Evolutionary conservation across 2,888 invertebrate genomes (phyloP), one percentile per base, ranked within the genome.

Genomic region (Tetragnatha montana): DNA sequence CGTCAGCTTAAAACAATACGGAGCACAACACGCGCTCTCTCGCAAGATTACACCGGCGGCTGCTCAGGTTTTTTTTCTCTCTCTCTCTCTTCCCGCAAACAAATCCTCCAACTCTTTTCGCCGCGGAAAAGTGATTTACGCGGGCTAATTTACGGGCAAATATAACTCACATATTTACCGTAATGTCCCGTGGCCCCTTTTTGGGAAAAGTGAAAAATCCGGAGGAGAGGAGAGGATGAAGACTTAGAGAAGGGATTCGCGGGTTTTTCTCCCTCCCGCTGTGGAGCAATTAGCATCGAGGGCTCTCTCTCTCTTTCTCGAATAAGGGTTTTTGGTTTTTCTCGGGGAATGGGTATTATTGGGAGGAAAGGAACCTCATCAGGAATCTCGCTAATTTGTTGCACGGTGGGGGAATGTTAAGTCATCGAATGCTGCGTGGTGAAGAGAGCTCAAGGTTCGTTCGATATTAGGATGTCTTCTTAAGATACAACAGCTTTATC

Each of bases 101-200:
- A 75, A 47, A 35, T 14, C 17, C 8, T 35, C 14, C n/a, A 75
- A 60, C 78, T 78, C 21, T 60, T 60, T 60, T 73, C 73, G n/a
- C 73, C 73, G n/a, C 19, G 22, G 86, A 74, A 87, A 84, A 87
- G 87, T 87, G 87, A 87, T 89, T 89, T 89, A 89, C 81, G 81
- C 71, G 14, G 81, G 78, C 78, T 86, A 89, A 89, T 85, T 89
- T 89, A 75, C 69, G 88, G 83, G 88, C 80, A 89, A 84, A 89
- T 89, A 86, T 89, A 22, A 89, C 89, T 50, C 85, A 69, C 71
- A 86, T 85, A 89, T 89, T 85, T 89, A 85, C 81, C 86, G 76
- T 86, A 86, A 81, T 74, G 83, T 83, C 88, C 76, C 80, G 47
- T 22, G 17, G 49, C 81, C 75, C 75, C 81, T 87, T 84, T 80